A percentile compares a stretch with the other conserved stretches of the same genome.
These are phyloP conservation scores for Tenthredo amoena DNA, from an alignment of 2,888 invertebrate genomes.

Conservation along the genomic window DNA sequence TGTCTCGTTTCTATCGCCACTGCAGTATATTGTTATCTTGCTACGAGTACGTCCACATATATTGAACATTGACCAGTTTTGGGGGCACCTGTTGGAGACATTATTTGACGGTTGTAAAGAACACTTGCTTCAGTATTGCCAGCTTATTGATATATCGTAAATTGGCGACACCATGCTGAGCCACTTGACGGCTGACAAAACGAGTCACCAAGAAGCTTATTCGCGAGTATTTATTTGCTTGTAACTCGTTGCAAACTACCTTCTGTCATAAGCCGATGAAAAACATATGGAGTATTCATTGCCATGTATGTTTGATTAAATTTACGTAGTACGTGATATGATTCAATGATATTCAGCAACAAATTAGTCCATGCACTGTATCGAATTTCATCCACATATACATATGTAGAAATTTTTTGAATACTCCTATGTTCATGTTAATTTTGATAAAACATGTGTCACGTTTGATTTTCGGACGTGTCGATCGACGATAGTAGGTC, in stretches of 20 bases:
- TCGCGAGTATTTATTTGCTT: background rate
- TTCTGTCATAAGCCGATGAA: background rate
- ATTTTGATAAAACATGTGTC: background rate
- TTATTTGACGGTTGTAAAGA: background rate
- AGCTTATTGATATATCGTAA: background rate
- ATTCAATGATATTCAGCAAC: background rate
- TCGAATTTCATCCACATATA: background rate
- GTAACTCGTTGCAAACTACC: background rate
- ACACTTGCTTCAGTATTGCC: background rate
- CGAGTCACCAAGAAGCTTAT: background rate
- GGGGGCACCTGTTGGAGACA: background rate
- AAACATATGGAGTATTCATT: background rate
- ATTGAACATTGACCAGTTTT: conserved; percentile 1
- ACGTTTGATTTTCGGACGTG: background rate
- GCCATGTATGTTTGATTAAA: background rate
- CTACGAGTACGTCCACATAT: background rate
- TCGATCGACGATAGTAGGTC: background rate
- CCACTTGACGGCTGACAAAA: background rate
- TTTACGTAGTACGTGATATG: background rate
- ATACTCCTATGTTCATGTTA: too few relatives aligned
- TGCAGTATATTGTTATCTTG: background rate
- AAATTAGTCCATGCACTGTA: background rate
- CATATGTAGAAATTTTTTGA: background rate
- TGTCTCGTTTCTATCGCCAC: background rate
- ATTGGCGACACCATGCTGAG: background rate